Base-by-base conservation (phyloP, 2,888 invertebrate genomes). In the Lottia gigantea region DNA sequence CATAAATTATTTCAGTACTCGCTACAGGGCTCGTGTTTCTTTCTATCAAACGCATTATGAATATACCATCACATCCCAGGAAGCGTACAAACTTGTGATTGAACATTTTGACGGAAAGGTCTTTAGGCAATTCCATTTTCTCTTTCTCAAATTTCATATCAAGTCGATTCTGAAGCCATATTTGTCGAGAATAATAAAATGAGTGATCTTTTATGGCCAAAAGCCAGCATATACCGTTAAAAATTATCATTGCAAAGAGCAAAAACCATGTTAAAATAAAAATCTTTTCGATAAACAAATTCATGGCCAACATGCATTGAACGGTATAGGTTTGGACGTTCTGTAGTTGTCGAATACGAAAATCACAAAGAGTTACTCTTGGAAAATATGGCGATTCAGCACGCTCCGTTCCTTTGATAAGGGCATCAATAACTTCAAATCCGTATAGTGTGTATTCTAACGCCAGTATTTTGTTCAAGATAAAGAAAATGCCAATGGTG, bases 301-400 rank as follows among this genome's bases (percentile, higher is more conserved):
- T 73, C n/a, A 73, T 65, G 1, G 74, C 55, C 40, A 74, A 61
- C 6, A 71, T 61, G 46, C 71, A 71, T 40, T 69, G 71, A 16
- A 71, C 74, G 12, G 67, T 70, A 19, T 63, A 74, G 11, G 49
- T 25, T 25, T 67, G 65, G 14, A 62, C 46, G 40, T 68, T 73
- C n/a, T 64, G 26, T 49, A 71, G 64, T 46, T 73, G 73, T 14
- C 71, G 67, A 26, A 73, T 68, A 8, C 66, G 23, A 25, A 75
- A 75, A 64, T 75, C 73, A 45, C 75, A 75, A 14, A 73, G 61
- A 19, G 75, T 73, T 11, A 71, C 71, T 49, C 73, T 45, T 3
- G 75, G 75, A 49, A 75, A 70, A 46, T 70, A 64, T 45, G 67
- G 67, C 12, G 70, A 71, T 62, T 68, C 74, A 19, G 25, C 16